These are phyloP conservation scores for Pelvicachromis taeniatus DNA, from an alignment of 2,113 vertebrate genomes.

Conservation along the genomic window DNA sequence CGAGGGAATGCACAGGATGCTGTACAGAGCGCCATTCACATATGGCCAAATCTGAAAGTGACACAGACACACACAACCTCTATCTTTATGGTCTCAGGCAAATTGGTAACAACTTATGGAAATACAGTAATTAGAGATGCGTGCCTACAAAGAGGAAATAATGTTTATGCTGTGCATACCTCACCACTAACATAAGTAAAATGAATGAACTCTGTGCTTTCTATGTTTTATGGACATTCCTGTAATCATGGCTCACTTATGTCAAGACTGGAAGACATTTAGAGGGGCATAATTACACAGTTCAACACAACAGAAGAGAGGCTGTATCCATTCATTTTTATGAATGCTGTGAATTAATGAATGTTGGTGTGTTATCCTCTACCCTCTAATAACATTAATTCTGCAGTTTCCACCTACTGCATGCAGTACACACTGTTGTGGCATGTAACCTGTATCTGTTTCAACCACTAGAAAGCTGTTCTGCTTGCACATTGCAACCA, in stretches of 20 bases:
- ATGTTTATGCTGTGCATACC: background rate
- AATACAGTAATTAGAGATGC: background rate
- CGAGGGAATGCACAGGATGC: conserved; percentile 84
- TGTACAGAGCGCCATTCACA: conserved; percentile 93
- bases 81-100: background rate
- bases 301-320: background rate
- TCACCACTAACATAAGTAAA: background rate
- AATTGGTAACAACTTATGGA: background rate
- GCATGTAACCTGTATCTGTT: background rate
- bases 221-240: background rate
- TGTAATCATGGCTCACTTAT: background rate
- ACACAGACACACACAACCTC: background rate
- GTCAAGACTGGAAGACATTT: background rate
- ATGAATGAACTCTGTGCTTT: background rate
- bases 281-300: background rate
- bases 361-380: background rate
- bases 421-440: background rate
- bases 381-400: background rate
- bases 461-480: background rate
- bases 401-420: background rate
- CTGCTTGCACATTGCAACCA: background rate
- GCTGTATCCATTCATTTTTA: background rate
- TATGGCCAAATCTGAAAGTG: conserved; percentile 83
- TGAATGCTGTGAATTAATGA: background rate
- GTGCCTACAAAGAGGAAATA: background rate